These are phyloP conservation scores for Hippolais icterina DNA, from an alignment of 2,113 vertebrate genomes.

Conservation along the genomic window DNA sequence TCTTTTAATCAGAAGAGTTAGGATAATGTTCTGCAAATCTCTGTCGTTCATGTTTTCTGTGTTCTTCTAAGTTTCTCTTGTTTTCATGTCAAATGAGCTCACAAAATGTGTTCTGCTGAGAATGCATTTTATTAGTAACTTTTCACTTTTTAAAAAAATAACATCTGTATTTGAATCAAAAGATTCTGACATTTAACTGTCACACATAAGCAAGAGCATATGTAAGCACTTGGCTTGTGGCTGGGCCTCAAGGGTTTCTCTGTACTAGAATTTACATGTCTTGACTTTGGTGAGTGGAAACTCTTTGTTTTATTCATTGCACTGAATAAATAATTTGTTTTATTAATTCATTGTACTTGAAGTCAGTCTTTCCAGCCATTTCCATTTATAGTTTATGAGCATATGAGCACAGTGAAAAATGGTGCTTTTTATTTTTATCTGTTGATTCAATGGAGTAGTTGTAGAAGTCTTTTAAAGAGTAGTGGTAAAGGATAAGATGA, in stretches of 20 bases:
- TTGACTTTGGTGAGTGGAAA: not conserved
- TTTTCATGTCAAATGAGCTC: not conserved
- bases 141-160: not conserved
- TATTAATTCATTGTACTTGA: not conserved
- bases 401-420: not conserved
- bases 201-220: not conserved
- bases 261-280: not conserved
- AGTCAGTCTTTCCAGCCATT: not conserved
- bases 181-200: not conserved
- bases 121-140: not conserved
- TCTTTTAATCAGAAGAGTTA: not conserved
- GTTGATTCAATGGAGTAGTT: not conserved
- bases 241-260: not conserved
- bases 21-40: not conserved
- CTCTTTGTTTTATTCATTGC: constrained; percentile 1
- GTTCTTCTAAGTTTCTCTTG: not conserved
- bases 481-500: not conserved
- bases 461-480: not conserved
- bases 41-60: not conserved
- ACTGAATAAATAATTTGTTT: constrained; percentile 11
- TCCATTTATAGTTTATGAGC: not conserved
- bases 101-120: not conserved
- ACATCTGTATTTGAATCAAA: not conserved
- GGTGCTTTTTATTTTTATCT: not conserved
- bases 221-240: not conserved